Conservation (phyloP, 1,140 invertebrate genomes). For the Leptestheria dahalacensis region DNA sequence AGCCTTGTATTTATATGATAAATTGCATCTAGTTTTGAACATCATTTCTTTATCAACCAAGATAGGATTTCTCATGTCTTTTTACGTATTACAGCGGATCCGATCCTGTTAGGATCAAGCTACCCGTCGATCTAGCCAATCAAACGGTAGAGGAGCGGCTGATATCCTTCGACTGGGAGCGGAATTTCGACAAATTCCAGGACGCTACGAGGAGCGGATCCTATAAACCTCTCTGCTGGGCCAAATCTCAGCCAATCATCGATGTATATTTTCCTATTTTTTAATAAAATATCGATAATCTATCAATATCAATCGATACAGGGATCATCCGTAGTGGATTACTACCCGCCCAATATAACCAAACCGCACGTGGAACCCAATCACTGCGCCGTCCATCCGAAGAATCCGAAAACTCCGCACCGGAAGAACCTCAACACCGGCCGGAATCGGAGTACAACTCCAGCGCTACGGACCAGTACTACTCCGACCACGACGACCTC, state of each 20-base stretch:
- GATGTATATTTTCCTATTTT: conserved; percentile 31
- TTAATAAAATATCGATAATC: background rate
- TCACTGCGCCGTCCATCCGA: background rate
- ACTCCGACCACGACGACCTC: background rate
- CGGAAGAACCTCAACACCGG: background rate
- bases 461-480: background rate
- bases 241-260: conserved; percentile 35
- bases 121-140: conserved; percentile 42
- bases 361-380: background rate
- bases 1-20: no score
- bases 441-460: background rate
- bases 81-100: conserved; percentile 46
- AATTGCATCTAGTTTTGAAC: no score
- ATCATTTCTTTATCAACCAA: no score
- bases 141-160: conserved; percentile 50
- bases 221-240: conserved; percentile 49
- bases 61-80: no score
- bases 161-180: conserved; percentile 50
- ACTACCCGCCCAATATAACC: background rate
- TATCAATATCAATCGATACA: background rate
- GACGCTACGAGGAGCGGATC: conserved; percentile 45
- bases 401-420: background rate
- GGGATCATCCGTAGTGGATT: background rate
- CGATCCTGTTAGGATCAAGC: conserved; percentile 44
- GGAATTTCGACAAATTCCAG: conserved; percentile 48